Base-by-base conservation (phyloP, 2,888 invertebrate species). In the Parnassius orleans region DNA sequence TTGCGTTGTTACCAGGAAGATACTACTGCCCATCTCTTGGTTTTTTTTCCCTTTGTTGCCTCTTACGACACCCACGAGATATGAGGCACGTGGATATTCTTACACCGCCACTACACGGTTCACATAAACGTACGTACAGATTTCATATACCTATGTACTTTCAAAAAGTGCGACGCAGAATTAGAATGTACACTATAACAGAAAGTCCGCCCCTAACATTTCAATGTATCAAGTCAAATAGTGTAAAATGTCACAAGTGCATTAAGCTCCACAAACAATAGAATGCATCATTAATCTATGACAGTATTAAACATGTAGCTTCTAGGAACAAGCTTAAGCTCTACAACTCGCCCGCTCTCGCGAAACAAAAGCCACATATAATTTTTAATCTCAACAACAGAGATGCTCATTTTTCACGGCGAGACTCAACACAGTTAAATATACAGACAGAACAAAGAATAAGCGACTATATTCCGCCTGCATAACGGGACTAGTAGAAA, bases 301-400 rank as follows among this genome's bases (percentile, higher is more conserved):
- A 50, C 54, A 14, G 33, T 43, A 51, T 54, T 50, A 54, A 14
- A 14, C 42, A 43, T 43, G 51, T 50, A 43, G 51, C 19, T 43
- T 57, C 33, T 43, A 43, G 60, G 10, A 46, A n/a, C 47, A 52
- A 47, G n/a, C 48, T 11, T 14, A 14, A 14, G 48, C 48, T 48
- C 43, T 48, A 10, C 14, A 15, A 12, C 48, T 14, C 1, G 10
- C 56, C 46, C 41, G 54, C 60, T 64, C 51, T 53, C 64, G 62
- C 64, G 60, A 66, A 79, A 85, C 84, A 84, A 87, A 33, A 84
- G 78, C 73, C 65, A 73, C 75, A 80, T 76, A 81, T 87, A 84
- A 87, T 88, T 88, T 90, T 90, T 88, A 89, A 89, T 89, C 88
- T 79, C 83, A 74, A 82, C 84, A 77, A 78, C 80, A 75, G 86